phyloP scores from a whole-genome alignment of 2,888 invertebrate genomes.

The Plagodis dolabraria region DNA sequence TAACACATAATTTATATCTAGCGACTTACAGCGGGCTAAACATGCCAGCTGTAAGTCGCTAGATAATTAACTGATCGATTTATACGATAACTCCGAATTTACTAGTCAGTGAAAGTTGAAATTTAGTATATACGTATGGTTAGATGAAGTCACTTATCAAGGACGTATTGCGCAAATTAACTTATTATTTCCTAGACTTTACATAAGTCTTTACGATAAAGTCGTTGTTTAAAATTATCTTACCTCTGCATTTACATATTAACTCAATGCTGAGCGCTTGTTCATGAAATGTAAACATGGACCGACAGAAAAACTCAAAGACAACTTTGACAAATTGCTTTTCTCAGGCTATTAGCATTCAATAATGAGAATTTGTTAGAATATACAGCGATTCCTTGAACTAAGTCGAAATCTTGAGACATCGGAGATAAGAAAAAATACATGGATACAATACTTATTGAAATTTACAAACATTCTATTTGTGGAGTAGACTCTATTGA shows the following conservation, averaged over 20 bases:
- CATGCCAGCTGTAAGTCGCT: too few relatives aligned
- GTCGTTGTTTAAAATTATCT: neutral
- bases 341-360: conserved; percentile 23
- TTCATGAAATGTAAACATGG: conserved; percentile 14
- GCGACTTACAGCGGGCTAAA: too few relatives aligned
- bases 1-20: too few relatives aligned
- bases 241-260: neutral
- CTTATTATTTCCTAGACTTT: neutral
- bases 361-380: conserved; percentile 20
- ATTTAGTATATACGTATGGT: too few relatives aligned
- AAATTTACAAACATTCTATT: conserved; percentile 22
- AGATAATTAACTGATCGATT: too few relatives aligned
- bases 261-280: conserved; percentile 5
- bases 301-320: conserved; percentile 13
- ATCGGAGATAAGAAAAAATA: neutral
- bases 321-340: conserved; percentile 26
- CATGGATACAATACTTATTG: conserved; percentile 7
- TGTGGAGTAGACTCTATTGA: conserved; percentile 21
- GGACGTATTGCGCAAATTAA: too few relatives aligned
- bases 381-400: conserved; percentile 14
- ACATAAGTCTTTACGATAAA: neutral
- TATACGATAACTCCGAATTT: too few relatives aligned
- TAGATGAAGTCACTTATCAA: too few relatives aligned
- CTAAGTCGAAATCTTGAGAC: conserved; percentile 2
- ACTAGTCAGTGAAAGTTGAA: too few relatives aligned